Conservation (phyloP, 2,888 invertebrate species). For the Seira musarum region DNA sequence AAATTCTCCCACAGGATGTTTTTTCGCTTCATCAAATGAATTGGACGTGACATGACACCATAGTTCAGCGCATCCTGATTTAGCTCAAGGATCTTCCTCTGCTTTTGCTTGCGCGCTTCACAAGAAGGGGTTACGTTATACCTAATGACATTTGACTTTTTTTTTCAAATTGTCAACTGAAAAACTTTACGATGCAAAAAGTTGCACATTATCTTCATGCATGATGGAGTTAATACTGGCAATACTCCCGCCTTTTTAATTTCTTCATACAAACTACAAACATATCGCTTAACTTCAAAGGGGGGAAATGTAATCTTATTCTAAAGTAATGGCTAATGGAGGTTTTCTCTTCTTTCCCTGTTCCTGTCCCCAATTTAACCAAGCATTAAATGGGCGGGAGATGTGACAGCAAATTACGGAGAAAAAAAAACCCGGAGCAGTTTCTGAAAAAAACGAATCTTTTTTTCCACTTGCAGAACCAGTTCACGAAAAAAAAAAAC, state of each 20-base stretch:
- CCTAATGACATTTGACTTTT: conserved; percentile 31
- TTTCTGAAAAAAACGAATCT: background rate
- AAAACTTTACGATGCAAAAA: conserved; percentile 18
- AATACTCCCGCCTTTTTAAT: conserved; percentile 43
- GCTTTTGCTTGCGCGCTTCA: background rate
- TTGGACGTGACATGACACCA: conserved; percentile 12
- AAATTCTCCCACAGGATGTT: background rate
- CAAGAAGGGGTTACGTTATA: background rate
- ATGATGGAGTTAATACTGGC: conserved; percentile 19
- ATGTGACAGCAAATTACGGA: conserved; percentile 49
- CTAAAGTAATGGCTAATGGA: conserved; percentile 23
- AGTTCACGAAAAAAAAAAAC: background rate
- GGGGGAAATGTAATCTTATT: background rate
- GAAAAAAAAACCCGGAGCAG: conserved; percentile 25
- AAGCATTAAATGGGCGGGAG: conserved; percentile 45
- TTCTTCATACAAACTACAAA: background rate
- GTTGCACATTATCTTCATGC: conserved; percentile 15
- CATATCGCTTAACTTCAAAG: background rate
- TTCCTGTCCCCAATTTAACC: conserved; percentile 45
- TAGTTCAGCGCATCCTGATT: conserved; percentile 6
- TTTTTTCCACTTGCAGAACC: background rate
- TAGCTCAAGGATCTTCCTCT: background rate
- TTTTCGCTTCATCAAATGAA: background rate
- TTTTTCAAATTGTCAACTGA: conserved; percentile 19
- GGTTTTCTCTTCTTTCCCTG: conserved; percentile 23